These are phyloP conservation scores for Microcebus tavaratra DNA, from an alignment of 2,113 vertebrate species.

Conservation along the genomic window DNA sequence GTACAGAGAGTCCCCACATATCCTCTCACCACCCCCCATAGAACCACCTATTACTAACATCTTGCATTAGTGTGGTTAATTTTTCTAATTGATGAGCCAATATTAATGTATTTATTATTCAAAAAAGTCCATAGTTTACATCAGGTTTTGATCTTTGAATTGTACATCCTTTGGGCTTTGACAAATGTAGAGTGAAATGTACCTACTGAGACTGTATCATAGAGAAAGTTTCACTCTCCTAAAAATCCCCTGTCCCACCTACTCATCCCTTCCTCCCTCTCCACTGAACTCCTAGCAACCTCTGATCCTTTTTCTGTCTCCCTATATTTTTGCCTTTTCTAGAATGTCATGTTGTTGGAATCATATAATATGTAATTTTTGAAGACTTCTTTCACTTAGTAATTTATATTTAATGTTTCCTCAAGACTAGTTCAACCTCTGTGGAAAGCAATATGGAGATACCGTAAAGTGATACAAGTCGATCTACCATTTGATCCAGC, in stretches of 20 bases:
- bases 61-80: not conserved
- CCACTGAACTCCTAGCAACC: no score
- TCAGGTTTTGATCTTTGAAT: not conserved
- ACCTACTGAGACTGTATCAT: rapidly evolving
- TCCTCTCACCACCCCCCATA: no score
- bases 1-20: not conserved
- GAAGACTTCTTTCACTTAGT: not conserved
- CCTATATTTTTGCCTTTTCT: not conserved
- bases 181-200: no score
- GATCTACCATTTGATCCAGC: no score
- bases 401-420: not conserved
- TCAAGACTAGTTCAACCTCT: no score
- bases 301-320: not conserved
- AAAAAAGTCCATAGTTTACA: not conserved
- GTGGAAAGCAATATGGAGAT: no score
- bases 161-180: not conserved
- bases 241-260: not conserved
- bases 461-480: no score
- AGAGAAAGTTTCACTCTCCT: not conserved
- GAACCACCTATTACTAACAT: not conserved
- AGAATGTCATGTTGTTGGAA: not conserved
- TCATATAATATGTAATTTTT: rapidly evolving
- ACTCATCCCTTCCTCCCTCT: not conserved
- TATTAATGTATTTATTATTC: not conserved
- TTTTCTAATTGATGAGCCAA: not conserved